Base-by-base conservation (phyloP, 2,797 vertebrate genomes). In the Fistularia tabacaria region DNA sequence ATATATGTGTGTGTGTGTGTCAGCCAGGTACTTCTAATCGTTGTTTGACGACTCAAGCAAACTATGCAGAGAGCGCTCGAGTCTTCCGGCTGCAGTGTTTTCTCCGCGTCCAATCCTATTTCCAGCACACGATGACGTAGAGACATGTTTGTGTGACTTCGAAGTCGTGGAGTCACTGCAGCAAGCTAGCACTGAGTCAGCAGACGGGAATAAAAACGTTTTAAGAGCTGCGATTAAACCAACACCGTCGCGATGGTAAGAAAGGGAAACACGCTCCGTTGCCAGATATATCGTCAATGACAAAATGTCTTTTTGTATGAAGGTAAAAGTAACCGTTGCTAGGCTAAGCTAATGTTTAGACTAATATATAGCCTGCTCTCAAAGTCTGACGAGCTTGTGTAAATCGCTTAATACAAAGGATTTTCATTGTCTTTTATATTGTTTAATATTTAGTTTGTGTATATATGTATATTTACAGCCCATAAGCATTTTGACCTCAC, bases 121-220 rank as follows among this genome's bases (percentile, higher is more conserved):
- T 25, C 6, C 7, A 3, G 37, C 0, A 7, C 3, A 13, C 45
- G 3, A 10, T 48, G 10, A 43, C 46, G 9, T 3, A 12, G n/a
- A 0, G 0, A 13, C 10, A 25, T 25, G 2, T 25, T 25, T 45
- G 54, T 77, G 68, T 80, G 75, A 62, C 79, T 71, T 69, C 80
- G 74, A 90, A 90, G 90, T 71, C 87, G 90, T 92, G 79, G 87
- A 90, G 90, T 92, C 90, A 92, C 87, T 78, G 53, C 57, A 41
- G 57, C 49, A 46, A 63, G 15, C 44, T 36, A 25, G 38, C 8
- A 10, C 10, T 47, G 66, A 41, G 52, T 3, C 14, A 41, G 9
- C 3, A 74, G 12, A 40, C 1, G 5, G 46, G 36, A 9, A 9
- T 36, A 36, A 49, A 13, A 11, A 15, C 12, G 3, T 51, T 47